These are phyloP conservation scores for Erpobdella octoculata DNA, from an alignment of 2,888 invertebrate genomes.

Conservation along the genomic window DNA sequence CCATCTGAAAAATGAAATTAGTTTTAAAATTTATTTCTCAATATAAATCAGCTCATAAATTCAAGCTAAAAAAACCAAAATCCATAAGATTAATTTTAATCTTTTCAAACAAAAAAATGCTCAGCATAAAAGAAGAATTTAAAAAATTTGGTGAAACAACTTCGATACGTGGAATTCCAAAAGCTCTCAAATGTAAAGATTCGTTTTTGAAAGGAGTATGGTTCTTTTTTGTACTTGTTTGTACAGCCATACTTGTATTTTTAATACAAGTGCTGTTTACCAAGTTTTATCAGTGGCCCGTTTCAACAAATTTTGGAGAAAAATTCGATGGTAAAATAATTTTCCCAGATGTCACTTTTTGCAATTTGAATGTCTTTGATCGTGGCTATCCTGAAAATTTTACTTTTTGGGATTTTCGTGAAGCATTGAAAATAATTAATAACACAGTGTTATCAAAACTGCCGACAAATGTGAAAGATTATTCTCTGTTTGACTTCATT, in stretches of 20 bases:
- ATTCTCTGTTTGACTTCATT: too few relatives aligned
- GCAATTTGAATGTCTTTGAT: not conserved
- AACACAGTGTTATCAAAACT: too few relatives aligned
- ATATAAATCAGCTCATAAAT: too few relatives aligned
- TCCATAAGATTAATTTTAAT: too few relatives aligned
- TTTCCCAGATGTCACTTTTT: conserved; percentile 21
- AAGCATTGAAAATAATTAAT: too few relatives aligned
- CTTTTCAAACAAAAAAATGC: not conserved
- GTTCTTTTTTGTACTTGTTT: conserved; percentile 3
- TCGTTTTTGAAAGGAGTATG: conserved; percentile 5
- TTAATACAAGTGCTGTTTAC: not conserved
- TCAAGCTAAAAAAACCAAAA: too few relatives aligned
- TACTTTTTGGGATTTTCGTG: too few relatives aligned
- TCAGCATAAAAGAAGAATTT: not conserved
- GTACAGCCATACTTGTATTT: conserved; percentile 1
- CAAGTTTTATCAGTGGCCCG: conserved; percentile 12
- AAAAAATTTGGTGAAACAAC: conserved; percentile 21
- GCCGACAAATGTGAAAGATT: too few relatives aligned
- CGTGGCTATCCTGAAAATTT: too few relatives aligned
- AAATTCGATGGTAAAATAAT: not conserved
- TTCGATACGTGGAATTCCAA: conserved; percentile 17
- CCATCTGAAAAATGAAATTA: too few relatives aligned
- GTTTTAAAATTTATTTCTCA: too few relatives aligned
- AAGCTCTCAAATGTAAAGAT: conserved; percentile 18
- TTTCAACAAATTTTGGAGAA: not conserved